Evolutionary conservation across 1,140 invertebrate species (phyloP), one percentile per base, ranked within the genome.

Genomic region (Archegozetes longisetosus): DNA sequence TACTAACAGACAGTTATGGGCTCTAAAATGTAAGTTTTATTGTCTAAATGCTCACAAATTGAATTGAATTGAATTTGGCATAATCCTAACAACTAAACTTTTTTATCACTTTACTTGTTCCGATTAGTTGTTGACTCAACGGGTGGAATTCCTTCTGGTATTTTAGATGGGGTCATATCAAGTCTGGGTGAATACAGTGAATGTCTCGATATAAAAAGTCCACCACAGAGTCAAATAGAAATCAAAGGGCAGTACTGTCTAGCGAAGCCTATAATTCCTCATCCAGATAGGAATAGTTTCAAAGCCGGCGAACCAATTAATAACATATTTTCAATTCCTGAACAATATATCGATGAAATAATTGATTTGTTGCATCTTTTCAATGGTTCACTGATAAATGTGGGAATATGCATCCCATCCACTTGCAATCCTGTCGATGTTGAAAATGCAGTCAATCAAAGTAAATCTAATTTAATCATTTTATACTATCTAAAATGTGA

Each of bases 391-490:
- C 3, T 58, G 1, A 27, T 66, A 28, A 53, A 64, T 20, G 55
- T 66, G 14, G 65, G 63, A 17, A 53, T 66, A 20, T 66, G 65
- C 26, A 59, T 64, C 20, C 65, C 65, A 2, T 64, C 65, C 0
- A 64, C 61, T 17, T 66, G 65, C 40, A 48, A 46, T 9, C 61
- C 54, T 1, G 52, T 54, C 9, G 65, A 66, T 47, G 32, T 66
- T 4, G 50, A 61, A 26, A 17, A 24, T 1, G 24, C 62, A 23
- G 9, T 63, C 2, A 64, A 64, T 26, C 58, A 27, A 46, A 23
- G 61, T 63, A 61, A 61, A 9, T n/a, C n/a, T n/a, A n/a, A n/a
- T n/a, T n/a, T 55, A 20, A 55, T 46, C 24, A n/a, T 51, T 51
- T 9, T 6, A 4, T 9, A 51, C 17, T 51, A 51, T 51, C 40